Base-by-base conservation (phyloP, 2,113 vertebrate species). In the Seriola rivoliana region DNA sequence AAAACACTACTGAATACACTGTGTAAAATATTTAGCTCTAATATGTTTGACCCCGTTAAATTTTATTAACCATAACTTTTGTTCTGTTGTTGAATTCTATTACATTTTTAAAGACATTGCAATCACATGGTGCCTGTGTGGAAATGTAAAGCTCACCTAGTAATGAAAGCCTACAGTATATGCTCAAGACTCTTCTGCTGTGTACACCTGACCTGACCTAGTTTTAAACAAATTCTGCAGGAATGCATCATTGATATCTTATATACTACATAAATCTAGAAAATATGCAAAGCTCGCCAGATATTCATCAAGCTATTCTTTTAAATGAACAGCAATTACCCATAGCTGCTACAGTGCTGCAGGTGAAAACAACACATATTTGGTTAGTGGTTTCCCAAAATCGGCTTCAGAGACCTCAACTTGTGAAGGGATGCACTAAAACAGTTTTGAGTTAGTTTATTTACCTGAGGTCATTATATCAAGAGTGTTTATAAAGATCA, bases 41-140 rank as follows among this genome's bases (percentile, higher is more conserved):
- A 60, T 46, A 57, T 78, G 48, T 69, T 13, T 81, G 44, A 72
- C 29, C 17, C 23, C 59, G 1, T 70, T 72, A 52, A 52, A 80
- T 9, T 23, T 1, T 21, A 54, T 54, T 52, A 0, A 29, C 1
- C 16, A 36, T 17, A 71, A 14, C 5, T 23, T 17, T 17, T 12
- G 46, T 1, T 21, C 1, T 17, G 50, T n/a, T 7, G 25, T 14
- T 17, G 58, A 25, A 48, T 6, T 38, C 1, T 66, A 29, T 16
- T 29, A 52, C 29, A 62, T 59, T 48, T 21, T 62, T 6, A 19
- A 36, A 70, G 7, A 60, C 4, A 73, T 12, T 32, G 1, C 3
- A 67, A 52, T 40, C 40, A 38, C 36, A 59, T 21, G 7, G 23
- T 71, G 14, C 40, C 75, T n/a, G 10, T 55, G 29, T 71, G 68